Evolutionary conservation across 2,888 invertebrate species (phyloP), one percentile per base, ranked within the genome.

Genomic region (Epistrophe eligans): DNA sequence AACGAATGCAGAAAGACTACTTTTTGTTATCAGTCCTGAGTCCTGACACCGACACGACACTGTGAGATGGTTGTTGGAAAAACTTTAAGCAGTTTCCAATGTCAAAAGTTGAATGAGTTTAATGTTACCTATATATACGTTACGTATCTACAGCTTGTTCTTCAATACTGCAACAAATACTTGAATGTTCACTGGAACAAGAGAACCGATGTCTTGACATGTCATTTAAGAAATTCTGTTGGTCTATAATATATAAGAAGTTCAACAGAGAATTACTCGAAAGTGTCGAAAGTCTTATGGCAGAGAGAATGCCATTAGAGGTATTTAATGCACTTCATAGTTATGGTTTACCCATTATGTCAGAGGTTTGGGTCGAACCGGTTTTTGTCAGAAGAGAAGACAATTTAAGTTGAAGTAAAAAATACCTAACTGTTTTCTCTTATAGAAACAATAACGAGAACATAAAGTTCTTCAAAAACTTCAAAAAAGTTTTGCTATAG

Each of bases 81-180:
- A 77, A 82, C 74, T 74, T 64, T 67, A 76, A 81, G 55, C 77
- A 57, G 48, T 81, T 77, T 17, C 70, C 70, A 77, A 70, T 81
- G 81, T 77, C 81, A 77, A 64, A 81, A 81, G 81, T 81, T 81
- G 81, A 81, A 81, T 77, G 76, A 71, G 77, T 76, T 64, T 74
- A 28, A n/a, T 64, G 24, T 1, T 15, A 3, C 15, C 35, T 57
- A 15, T 10, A 35, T 9, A 3, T n/a, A n/a, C n/a, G n/a, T n/a
- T n/a, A 24, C 24, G 24, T 24, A 24, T 24, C n/a, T n/a, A n/a
- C n/a, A 60, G 32, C 62, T 48, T 50, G 67, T 38, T 58, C 66
- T 48, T 28, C 43, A 43, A 13, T 43, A 8, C 32, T 17, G 35
- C 38, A 24, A 13, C 19, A 19, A 60, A 7, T 19, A 28, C 17